Base-by-base conservation (phyloP, 2,797 vertebrate genomes). In the Clarias pachynema region DNA sequence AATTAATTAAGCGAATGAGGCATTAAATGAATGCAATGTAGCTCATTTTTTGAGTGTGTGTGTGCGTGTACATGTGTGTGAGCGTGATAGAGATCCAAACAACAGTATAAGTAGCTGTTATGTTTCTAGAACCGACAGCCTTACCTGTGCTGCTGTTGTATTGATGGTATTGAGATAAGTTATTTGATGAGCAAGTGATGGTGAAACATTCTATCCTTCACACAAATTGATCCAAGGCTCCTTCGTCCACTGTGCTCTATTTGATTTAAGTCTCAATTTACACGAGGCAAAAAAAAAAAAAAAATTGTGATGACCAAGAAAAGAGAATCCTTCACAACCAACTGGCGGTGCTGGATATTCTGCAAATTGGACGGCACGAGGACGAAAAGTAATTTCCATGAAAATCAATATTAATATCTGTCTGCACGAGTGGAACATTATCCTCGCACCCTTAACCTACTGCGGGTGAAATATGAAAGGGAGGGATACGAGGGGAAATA, bases 1-100 rank as follows among this genome's bases (percentile, higher is more conserved):
- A 88, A 95, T 95, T 95, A 94, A 95, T 93, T 93, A 91, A 88
- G 93, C 88, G 92, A 93, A 93, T 92, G 92, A 90, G 89, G 89
- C 93, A 92, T 94, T 94, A 92, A 94, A 94, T 94, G 89, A 91
- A 91, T 87, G 88, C 92, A 90, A 89, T 79, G 85, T 86, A 92
- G 91, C 82, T 86, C 66, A 62, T 70, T 37, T 56, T 79, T 72
- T 86, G 77, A 65, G 60, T 87, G 85, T 83, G 77, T 59, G 80
- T 53, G 65, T 68, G 63, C 44, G 49, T 69, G 40, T 57, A 69
- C 66, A 10, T 86, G 77, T 84, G 78, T 82, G 77, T 88, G 85
- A 74, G 73, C 59, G 49, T 29, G 9, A 26, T 2, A 37, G 40
- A 59, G 40, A 86, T 60, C 49, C 70, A 9, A 66, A n/a, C 24